A percentile compares a stretch with the other conserved stretches of the same genome.
Conservation (phyloP, 1,140 invertebrate genomes). For the Drosophila mojavensis region DNA sequence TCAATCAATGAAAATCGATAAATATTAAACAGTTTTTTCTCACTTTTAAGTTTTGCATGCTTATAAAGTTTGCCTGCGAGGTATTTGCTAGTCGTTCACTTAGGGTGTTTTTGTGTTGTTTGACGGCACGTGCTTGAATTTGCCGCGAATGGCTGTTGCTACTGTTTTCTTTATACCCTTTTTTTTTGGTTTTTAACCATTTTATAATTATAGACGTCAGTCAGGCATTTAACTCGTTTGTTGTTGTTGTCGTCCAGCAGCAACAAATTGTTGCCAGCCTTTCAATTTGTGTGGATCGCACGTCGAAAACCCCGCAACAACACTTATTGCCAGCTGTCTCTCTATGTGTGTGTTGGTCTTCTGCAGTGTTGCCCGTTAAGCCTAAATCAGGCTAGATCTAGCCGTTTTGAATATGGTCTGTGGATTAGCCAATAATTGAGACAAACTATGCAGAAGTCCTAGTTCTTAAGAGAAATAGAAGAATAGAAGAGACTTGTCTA, state of each 20-base stretch:
- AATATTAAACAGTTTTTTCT: neutral
- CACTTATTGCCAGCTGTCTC: constrained; percentile 42
- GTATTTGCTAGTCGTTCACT: neutral
- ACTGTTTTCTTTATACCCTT: neutral
- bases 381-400: no score
- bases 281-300: constrained; percentile 72
- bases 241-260: constrained; percentile 32
- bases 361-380: no score
- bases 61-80: neutral
- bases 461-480: no score
- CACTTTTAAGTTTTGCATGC: no score
- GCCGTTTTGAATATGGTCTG: no score
- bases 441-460: no score
- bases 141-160: constrained; percentile 57
- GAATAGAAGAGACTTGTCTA: no score
- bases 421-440: no score
- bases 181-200: constrained; percentile 47
- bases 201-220: constrained; percentile 81
- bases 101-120: constrained; percentile 8
- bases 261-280: constrained; percentile 53
- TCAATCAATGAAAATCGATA: neutral
- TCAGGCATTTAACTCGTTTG: constrained; percentile 75
- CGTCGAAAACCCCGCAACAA: constrained; percentile 48
- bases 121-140: constrained; percentile 56
- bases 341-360: neutral